Evolutionary conservation across 2,797 vertebrate genomes (phyloP).

Genomic region (Anguilla anguilla): DNA sequence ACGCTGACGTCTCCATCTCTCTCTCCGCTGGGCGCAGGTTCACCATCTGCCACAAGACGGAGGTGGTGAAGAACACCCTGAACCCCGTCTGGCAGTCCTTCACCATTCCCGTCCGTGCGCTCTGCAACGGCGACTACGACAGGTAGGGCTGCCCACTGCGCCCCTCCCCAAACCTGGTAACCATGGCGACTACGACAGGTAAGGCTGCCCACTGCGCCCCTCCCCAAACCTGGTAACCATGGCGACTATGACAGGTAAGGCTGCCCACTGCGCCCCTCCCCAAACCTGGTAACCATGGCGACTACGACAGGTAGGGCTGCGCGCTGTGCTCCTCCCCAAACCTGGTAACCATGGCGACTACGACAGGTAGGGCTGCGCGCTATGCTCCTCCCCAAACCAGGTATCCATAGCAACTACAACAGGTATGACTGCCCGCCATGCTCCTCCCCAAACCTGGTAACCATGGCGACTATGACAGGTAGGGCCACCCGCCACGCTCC

Average conservation of each 20-base stretch:
- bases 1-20: background rate
- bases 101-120: constrained; percentile 83
- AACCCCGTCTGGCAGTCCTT: constrained; percentile 88
- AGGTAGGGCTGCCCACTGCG: background rate
- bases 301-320: constrained; percentile 80
- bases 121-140: constrained; percentile 74
- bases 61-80: constrained; percentile 88
- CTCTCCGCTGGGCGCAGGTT: constrained; percentile 68
- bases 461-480: background rate
- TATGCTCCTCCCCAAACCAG: background rate
- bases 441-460: too few relatives aligned
- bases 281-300: constrained; percentile 57
- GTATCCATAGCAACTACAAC: constrained; percentile 76
- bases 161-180: background rate
- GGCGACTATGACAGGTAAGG: background rate
- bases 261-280: background rate
- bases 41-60: constrained; percentile 93
- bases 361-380: background rate
- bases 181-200: constrained; percentile 90
- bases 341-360: too few relatives aligned
- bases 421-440: constrained; percentile 64
- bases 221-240: too few relatives aligned
- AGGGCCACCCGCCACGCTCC: background rate
- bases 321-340: too few relatives aligned
- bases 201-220: constrained; percentile 21